Base-by-base conservation (phyloP, 2,888 invertebrate genomes). In the Strigamia crassipes region DNA sequence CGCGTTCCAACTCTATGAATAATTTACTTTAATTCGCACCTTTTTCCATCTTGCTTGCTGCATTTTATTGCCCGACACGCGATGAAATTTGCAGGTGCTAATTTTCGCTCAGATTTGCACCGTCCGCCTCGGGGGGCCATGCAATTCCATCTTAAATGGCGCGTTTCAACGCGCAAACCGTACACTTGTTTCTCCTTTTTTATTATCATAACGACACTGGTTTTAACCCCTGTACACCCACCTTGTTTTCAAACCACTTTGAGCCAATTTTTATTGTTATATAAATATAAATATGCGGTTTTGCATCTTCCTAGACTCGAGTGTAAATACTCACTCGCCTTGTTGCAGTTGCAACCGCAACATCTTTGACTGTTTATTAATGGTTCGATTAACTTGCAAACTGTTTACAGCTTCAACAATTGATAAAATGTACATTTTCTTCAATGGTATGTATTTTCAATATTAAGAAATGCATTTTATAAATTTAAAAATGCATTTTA, bases 31-130 rank as follows among this genome's bases (percentile, higher is more conserved):
- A 61, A 61, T 61, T 61, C 61, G 61, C 61, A 61, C 61, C 61
- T 78, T 41, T 78, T 41, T 78, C 41, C 78, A 34, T 78, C 41
- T 78, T 78, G 78, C 78, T 78, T n/a, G 78, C 27, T 41, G 34
- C 78, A 41, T 78, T 78, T 78, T 78, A 78, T 78, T 78, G 78
- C 78, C 18, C 41, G 38, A 41, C 34, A 78, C 41, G 78, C 41
- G 78, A 78, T 78, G 78, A 78, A 78, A 78, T 78, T 78, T 41
- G 78, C 78, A 78, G 78, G 78, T 78, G 78, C 78, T 78, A 78
- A 78, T 78, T 78, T 78, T 34, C 78, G 78, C 31, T 41, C 18
- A 41, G 41, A 38, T 78, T 78, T 78, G 31, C 78, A 38, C 38
- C 78, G 6, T 12, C 61, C 23, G 61, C 61, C 61, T 61, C 61